phyloP scores from a whole-genome alignment of 2,797 vertebrate species.

The Poecilia picta region DNA sequence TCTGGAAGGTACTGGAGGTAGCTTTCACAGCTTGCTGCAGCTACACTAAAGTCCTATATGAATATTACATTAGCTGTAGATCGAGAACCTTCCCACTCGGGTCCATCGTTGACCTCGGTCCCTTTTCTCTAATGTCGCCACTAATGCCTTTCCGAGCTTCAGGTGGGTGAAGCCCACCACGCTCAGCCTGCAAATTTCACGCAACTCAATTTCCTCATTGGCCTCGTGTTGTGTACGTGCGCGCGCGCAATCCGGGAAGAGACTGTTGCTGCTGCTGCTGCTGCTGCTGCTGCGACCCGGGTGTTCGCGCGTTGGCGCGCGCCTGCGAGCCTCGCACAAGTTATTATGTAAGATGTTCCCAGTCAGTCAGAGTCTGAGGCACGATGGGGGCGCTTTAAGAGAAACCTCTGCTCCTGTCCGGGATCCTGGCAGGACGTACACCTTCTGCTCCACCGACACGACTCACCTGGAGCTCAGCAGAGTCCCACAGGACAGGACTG shows the following conservation, averaged over 20 bases:
- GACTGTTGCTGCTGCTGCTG: too few relatives aligned
- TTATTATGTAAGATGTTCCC: conserved; percentile 74
- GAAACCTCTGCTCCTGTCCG: conserved; percentile 32
- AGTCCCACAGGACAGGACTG: conserved; percentile 17
- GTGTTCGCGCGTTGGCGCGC: conserved; percentile 3
- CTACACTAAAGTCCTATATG: neutral
- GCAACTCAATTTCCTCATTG: conserved; percentile 32
- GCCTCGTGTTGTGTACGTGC: conserved; percentile 1
- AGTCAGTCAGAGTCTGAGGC: conserved; percentile 52
- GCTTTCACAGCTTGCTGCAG: too few relatives aligned
- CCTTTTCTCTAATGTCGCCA: neutral
- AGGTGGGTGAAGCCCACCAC: conserved; percentile 30
- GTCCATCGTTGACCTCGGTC: too few relatives aligned
- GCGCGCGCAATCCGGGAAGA: neutral
- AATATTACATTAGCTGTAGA: neutral
- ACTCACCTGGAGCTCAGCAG: conserved; percentile 52
- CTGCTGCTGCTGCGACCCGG: neutral
- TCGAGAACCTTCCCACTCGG: neutral
- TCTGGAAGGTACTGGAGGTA: neutral
- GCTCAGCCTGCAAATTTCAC: conserved; percentile 22
- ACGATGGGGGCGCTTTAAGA: conserved; percentile 69
- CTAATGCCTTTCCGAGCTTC: conserved; percentile 15
- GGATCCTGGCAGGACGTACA: conserved; percentile 43
- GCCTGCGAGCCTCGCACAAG: conserved; percentile 42
- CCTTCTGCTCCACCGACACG: conserved; percentile 19